Percentiles rank a stretch among this genome's conserved stretches.
phyloP scores from a whole-genome alignment of 1,140 invertebrate species.

The Calosoma granatense region DNA sequence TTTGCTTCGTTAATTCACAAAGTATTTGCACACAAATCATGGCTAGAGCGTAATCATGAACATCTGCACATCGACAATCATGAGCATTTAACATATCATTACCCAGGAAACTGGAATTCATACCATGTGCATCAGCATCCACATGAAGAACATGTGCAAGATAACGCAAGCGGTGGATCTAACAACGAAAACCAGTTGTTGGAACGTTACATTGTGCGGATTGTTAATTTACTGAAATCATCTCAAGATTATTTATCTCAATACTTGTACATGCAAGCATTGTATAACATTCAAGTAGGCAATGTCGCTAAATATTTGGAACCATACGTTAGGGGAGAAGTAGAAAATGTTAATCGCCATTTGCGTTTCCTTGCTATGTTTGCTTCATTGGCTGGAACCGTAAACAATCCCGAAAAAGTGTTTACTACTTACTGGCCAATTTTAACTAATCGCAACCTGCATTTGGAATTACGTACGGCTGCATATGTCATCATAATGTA shows the following conservation, averaged over 20 bases:
- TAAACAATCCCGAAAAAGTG: conserved; percentile 20
- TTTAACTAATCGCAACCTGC: conserved; percentile 26
- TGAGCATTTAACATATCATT: background rate
- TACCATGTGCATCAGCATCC: background rate
- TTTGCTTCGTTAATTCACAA: conserved; percentile 34
- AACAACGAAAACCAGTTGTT: background rate
- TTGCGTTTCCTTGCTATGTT: background rate
- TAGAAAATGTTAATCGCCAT: conserved; percentile 12
- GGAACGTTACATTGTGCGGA: background rate
- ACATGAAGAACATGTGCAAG: background rate
- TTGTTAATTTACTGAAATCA: background rate
- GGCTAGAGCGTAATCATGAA: conserved; percentile 6
- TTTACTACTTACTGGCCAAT: conserved; percentile 36
- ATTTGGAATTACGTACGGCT: conserved; percentile 28
- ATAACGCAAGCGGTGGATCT: background rate
- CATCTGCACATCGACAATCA: conserved; percentile 12
- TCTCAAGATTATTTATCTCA: background rate
- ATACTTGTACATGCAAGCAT: conserved; percentile 26
- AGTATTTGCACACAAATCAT: conserved; percentile 24
- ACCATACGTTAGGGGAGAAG: conserved; percentile 24
- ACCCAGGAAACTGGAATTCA: background rate
- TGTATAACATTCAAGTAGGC: conserved; percentile 26
- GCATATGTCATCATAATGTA: conserved; percentile 35
- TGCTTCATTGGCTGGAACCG: background rate
- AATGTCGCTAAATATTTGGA: conserved; percentile 22